Evolutionary conservation across 2,113 vertebrate species (phyloP), one percentile per base, ranked within the genome.

Genomic region (Antennarius striatus): DNA sequence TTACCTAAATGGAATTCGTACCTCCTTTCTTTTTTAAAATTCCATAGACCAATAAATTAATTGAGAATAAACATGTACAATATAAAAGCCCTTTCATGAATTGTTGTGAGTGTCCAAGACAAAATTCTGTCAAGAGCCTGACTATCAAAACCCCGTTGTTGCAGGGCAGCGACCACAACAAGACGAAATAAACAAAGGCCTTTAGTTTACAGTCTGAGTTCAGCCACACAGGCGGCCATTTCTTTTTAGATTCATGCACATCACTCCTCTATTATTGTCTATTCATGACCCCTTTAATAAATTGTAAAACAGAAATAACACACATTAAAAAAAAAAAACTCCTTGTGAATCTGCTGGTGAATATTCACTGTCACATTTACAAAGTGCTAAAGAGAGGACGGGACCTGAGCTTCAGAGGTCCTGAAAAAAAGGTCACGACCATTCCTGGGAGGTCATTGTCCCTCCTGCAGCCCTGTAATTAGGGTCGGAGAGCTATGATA

Each of bases 121-220:
- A 71, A 75, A 69, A 73, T 55, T 46, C 47, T 69, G 29, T 58
- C 17, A 17, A 56, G 51, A 61, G 68, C 58, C 50, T 50, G 59
- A 60, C 71, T 47, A 76, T 88, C 77, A 92, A 82, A 64, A 77
- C 64, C 66, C 51, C 64, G 80, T 73, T 90, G 86, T 89, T 82
- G 52, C 48, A 15, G 43, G 29, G 54, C 52, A 57, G 51, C 75
- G 56, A 75, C 77, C 58, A 75, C 83, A 82, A 79, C 61, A 75
- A 9, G 14, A 10, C 68, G 46, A 61, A 61, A 75, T 1, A 7
- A 22, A 87, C 78, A 79, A 84, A 75, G 57, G 61, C 40, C 40
- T 76, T 66, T 28, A 75, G 70, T 67, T 2, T 36, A 36, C 32
- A 36, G 22, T 28, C 29, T 47, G 42, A 64, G 42, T 45, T 68